phyloP scores from a whole-genome alignment of 2,113 vertebrate genomes.

The Mus musculus region DNA sequence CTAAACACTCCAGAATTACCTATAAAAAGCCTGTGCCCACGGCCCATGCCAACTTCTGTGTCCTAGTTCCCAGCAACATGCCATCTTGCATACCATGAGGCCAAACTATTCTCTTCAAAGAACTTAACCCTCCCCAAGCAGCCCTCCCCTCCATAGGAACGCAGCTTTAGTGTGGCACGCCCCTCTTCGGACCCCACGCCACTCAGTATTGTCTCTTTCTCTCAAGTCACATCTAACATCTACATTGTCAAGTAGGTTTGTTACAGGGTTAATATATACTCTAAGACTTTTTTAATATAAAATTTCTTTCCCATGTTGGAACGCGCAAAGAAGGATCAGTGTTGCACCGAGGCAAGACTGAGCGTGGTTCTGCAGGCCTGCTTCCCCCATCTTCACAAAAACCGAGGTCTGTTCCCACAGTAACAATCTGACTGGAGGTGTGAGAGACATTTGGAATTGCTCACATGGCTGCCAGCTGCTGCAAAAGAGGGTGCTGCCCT shows the following conservation, averaged over 20 bases:
- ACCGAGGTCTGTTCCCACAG: slow-evolving; percentile 48
- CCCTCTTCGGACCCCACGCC: neutral
- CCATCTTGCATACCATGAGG: neutral
- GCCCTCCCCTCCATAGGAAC: rapidly evolving
- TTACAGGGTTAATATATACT: neutral
- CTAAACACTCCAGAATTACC: neutral
- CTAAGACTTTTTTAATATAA: neutral
- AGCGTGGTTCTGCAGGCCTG: neutral
- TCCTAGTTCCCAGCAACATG: neutral
- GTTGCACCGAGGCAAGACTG: neutral
- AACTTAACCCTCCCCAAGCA: no score
- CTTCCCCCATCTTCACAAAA: neutral
- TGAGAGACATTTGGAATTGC: neutral
- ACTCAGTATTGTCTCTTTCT: neutral
- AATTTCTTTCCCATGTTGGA: neutral
- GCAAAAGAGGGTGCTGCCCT: neutral
- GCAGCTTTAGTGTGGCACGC: neutral
- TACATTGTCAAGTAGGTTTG: neutral
- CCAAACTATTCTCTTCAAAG: neutral
- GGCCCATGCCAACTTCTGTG: neutral
- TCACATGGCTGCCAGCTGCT: neutral
- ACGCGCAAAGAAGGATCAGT: neutral
- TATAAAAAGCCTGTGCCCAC: neutral
- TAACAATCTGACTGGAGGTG: slow-evolving; percentile 19
- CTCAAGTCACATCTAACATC: neutral